Evolutionary conservation across 2,113 vertebrate species (phyloP).

Genomic region (Puffinus mauretanicus): DNA sequence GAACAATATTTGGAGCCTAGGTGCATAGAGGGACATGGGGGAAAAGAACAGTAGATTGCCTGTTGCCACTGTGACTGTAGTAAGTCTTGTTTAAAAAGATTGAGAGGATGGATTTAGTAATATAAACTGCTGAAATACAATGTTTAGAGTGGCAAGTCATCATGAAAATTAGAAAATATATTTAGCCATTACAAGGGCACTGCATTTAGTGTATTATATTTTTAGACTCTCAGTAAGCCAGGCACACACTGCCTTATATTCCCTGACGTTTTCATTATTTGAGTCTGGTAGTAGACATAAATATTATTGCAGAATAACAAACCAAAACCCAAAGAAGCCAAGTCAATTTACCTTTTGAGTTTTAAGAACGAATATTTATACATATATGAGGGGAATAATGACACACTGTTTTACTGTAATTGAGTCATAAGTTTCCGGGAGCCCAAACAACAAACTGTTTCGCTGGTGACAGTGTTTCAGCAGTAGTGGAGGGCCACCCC

Average conservation of each 20-base stretch:
- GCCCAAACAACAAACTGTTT: background rate
- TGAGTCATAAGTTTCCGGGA: background rate
- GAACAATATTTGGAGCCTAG: constrained; percentile 39
- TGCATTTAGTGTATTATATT: constrained; percentile 49
- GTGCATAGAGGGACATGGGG: background rate
- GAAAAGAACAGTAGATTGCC: constrained; percentile 34
- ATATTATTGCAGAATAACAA: constrained; percentile 41
- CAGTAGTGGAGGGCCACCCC: background rate
- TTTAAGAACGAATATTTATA: constrained; percentile 9
- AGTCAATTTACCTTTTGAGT: background rate
- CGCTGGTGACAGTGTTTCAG: background rate
- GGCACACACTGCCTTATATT: background rate
- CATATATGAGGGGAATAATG: background rate
- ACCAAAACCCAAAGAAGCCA: background rate
- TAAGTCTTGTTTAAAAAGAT: constrained; percentile 56
- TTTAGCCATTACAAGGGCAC: constrained; percentile 41
- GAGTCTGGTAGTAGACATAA: constrained; percentile 1
- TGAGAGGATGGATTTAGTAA: background rate
- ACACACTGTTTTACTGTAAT: background rate
- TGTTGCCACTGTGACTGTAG: background rate
- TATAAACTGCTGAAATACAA: constrained; percentile 41
- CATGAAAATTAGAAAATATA: constrained; percentile 58
- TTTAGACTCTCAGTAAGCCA: constrained; percentile 32
- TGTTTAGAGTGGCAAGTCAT: constrained; percentile 57
- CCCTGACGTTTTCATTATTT: constrained; percentile 57